Percentiles rank a stretch among this genome's conserved stretches.
phyloP scores from a whole-genome alignment of 92 coral and sea anemone genomes.

The Actinostola sp. region DNA sequence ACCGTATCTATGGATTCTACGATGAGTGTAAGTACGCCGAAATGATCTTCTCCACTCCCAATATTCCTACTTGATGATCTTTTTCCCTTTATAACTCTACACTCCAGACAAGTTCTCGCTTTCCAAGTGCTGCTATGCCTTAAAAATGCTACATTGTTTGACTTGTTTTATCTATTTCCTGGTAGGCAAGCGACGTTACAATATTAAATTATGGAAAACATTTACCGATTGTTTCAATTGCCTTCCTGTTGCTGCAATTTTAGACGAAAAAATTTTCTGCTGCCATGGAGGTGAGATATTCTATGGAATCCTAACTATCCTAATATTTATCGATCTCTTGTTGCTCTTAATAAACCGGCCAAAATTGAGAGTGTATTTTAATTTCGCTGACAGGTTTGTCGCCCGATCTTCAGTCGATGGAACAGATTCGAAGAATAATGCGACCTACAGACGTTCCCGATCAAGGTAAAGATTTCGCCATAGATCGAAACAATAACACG shows the following conservation, averaged over 20 bases:
- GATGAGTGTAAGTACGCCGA: slow-evolving; percentile 91
- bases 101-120: no score
- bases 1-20: slow-evolving; percentile 98
- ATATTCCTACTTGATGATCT: neutral
- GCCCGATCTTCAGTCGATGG: slow-evolving; percentile 99
- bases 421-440: slow-evolving; percentile 97
- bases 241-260: slow-evolving; percentile 93
- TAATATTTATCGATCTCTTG: neutral
- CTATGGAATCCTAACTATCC: neutral
- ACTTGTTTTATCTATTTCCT: slow-evolving; percentile 6
- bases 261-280: slow-evolving; percentile 98
- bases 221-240: slow-evolving; percentile 99
- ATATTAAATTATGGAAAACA: slow-evolving; percentile 96
- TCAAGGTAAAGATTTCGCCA: slow-evolving; percentile 72
- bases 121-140: no score
- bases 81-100: no score
- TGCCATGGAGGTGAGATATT: slow-evolving; percentile 92
- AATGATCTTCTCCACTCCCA: slow-evolving; percentile 1
- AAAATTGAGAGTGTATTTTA: neutral
- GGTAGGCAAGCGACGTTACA: slow-evolving; percentile 95
- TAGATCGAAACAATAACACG: neutral
- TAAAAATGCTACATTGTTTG: no score
- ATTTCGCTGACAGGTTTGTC: slow-evolving; percentile 70
- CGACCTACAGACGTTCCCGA: slow-evolving; percentile 99
- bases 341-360: neutral